Evolutionary conservation across 2,888 invertebrate genomes (phyloP), one percentile per base, ranked within the genome.

Genomic region (Eurytoma adleriae): DNA sequence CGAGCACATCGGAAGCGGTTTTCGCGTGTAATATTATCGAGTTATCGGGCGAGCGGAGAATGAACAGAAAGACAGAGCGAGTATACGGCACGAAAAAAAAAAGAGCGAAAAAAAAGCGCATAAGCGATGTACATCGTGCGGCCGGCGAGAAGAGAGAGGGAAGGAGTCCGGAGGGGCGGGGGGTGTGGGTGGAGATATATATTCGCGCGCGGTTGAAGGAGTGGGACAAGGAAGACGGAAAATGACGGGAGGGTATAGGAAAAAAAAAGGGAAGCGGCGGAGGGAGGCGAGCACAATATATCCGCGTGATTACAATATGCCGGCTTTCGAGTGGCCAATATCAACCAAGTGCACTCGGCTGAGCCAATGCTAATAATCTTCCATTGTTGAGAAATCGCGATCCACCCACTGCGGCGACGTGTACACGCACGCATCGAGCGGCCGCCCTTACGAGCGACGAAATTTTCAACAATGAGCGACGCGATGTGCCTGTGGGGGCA

Each of bases 1-100:
- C 86, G 87, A 86, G 86, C 86, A 87, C 85, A 87, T 86, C 86
- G 88, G 86, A 86, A 89, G 87, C 86, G 89, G 88, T 87, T 89
- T 88, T 87, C 86, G 86, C 87, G 87, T 87, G 87, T 88, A 88
- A 89, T 89, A 89, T 89, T 87, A 88, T 88, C 88, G 88, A 88
- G 88, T 88, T 87, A 88, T 88, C 86, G 89, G 85, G 79, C 83
- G 85, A 84, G 84, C 84, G 86, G 84, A 30, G 74, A 64, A 70
- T 64, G 52, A 48, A 80, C 70, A 76, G 66, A 40, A 69, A 77
- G 76, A 77, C 12, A 69, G 71, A 67, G 24, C 24, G 24, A 24
- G 24, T 24, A 24, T 24, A 24, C 24, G 73, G 27, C 12, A 73
- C 78, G 82, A 50, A 20, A 56, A 18, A 0, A 48, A 20, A 57